These are phyloP conservation scores for Carcinoscorpius rotundicauda DNA, from an alignment of 1,140 invertebrate species.

Conservation along the genomic window DNA sequence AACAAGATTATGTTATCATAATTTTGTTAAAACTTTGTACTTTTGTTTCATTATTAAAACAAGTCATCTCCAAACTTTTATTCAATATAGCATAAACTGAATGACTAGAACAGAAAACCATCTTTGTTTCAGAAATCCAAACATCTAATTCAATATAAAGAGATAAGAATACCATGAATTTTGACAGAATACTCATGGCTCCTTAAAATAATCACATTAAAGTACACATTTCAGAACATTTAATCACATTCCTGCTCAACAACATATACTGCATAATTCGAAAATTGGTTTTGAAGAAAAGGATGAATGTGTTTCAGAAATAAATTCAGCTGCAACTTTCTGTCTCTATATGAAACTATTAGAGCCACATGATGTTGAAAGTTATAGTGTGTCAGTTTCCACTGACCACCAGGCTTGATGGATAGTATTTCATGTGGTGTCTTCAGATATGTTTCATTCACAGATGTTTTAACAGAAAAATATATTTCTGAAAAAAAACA, in stretches of 20 bases:
- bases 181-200: too few relatives aligned
- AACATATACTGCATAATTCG: slow-evolving; percentile 84
- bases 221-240: neutral
- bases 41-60: too few relatives aligned
- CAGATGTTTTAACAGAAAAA: slow-evolving; percentile 3
- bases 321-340: slow-evolving; percentile 58
- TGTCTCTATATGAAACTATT: slow-evolving; percentile 75
- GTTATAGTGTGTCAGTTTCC: slow-evolving; percentile 55
- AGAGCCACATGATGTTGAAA: slow-evolving; percentile 67
- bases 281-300: slow-evolving; percentile 70
- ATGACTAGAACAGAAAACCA: neutral
- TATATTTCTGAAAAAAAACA: too few relatives aligned
- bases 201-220: neutral
- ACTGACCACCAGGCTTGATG: slow-evolving; percentile 49
- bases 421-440: slow-evolving; percentile 10
- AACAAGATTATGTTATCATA: too few relatives aligned
- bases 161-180: too few relatives aligned
- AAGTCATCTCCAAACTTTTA: neutral
- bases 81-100: neutral
- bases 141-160: neutral
- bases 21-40: too few relatives aligned
- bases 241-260: slow-evolving; percentile 56
- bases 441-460: slow-evolving; percentile 12
- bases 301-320: slow-evolving; percentile 83
- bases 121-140: neutral